Base-by-base conservation (phyloP, 2,888 invertebrate species). In the Seira musarum region DNA sequence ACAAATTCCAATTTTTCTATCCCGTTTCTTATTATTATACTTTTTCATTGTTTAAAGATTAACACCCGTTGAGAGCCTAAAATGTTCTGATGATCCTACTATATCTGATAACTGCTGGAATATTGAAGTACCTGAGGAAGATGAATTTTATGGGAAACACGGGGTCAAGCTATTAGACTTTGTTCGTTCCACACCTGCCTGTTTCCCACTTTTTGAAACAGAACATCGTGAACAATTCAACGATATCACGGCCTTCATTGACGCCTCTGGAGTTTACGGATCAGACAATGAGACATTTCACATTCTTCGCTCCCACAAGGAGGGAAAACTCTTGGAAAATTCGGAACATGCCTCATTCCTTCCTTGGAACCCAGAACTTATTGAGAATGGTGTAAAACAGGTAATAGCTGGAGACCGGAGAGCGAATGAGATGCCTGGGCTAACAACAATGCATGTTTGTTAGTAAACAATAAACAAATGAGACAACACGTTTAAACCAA, bases 351-450 rank as follows among this genome's bases (percentile, higher is more conserved):
- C 19, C 0, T 57, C 57, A 0, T 76, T 76, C 40, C 71, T 81
- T 19, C 81, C 81, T 13, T 76, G 64, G 68, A 57, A 22, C 13
- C 53, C 71, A 19, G 81, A 81, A 15, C 67, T 76, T 5, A 46
- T 68, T 40, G 19, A 21, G 1, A 57, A 53, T 21, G 68, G 35
- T 15, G 0, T 40, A 53, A 78, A 69, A 5, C 17, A 1, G n/a
- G 82, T 66, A 25, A 64, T 83, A 63, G 84, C 84, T n/a, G 85
- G 85, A 21, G 85, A 85, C 57, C 78, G 80, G 21, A 68, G 85
- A 30, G 74, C 83, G 40, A 84, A 85, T 57, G 85, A 85, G 66
- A 84, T 81, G 81, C 85, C 85, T 17, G 85, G 79, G 15, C 69
- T 85, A 10, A 76, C 82, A 2, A 76, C 74, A 0, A 69, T 85